A percentile compares a stretch with the other conserved stretches of the same genome.
Evolutionary conservation across 2,888 invertebrate species (phyloP).

Genomic region (Drosophila phalerata): DNA sequence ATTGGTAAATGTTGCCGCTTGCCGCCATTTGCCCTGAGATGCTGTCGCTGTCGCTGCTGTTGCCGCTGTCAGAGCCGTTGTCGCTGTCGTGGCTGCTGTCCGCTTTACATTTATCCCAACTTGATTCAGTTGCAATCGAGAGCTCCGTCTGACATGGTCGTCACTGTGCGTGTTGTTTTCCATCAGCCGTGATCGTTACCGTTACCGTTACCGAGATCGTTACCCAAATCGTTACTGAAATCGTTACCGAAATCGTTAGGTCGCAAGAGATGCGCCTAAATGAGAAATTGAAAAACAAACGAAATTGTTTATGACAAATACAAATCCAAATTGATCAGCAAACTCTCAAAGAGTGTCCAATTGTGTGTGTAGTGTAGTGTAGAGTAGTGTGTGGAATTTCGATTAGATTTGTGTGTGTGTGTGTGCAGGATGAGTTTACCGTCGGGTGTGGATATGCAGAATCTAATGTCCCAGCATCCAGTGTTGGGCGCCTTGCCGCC

Average conservation of each 20-base stretch:
- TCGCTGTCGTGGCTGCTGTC: constrained; percentile 35
- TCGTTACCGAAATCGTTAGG: constrained; percentile 7
- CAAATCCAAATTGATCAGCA: constrained; percentile 3
- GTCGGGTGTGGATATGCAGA: constrained; percentile 94
- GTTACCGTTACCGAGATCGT: constrained; percentile 2
- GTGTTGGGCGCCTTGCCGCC: constrained; percentile 93
- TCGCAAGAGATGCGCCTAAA: constrained; percentile 22
- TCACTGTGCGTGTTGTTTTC: constrained; percentile 59
- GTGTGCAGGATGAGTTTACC: constrained; percentile 90
- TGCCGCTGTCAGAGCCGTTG: constrained; percentile 25
- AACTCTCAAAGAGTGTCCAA: constrained; percentile 18
- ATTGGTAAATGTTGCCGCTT: constrained; percentile 82
- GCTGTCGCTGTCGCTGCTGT: constrained; percentile 42
- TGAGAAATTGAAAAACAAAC: constrained; percentile 21
- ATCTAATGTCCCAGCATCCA: constrained; percentile 93
- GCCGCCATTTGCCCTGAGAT: constrained; percentile 74
- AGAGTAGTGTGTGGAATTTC: constrained; percentile 3
- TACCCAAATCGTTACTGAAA: constrained; percentile 2
- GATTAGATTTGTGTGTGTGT: constrained; percentile 6
- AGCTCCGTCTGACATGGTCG: constrained; percentile 84
- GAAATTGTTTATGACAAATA: constrained; percentile 35
- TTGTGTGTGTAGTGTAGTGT: constrained; percentile 1
- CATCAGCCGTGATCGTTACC: constrained; percentile 27
- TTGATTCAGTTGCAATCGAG: constrained; percentile 86
- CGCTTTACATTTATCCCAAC: constrained; percentile 66